Evolutionary conservation across 1,140 invertebrate genomes (phyloP), one percentile per base, ranked within the genome.

Genomic region (Polypedilum vanderplanki): DNA sequence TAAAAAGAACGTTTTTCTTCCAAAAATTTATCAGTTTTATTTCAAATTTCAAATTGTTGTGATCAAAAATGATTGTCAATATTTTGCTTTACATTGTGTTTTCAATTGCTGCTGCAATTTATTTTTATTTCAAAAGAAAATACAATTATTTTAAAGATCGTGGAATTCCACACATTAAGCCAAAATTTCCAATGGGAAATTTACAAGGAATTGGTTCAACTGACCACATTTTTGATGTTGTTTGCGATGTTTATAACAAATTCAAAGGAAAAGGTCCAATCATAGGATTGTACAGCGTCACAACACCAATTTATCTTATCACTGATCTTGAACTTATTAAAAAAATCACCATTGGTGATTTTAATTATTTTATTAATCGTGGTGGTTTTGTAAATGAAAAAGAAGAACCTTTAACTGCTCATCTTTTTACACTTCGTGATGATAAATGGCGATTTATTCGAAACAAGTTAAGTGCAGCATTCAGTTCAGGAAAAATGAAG

Each of bases 401-500:
- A 74, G 77, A 75, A 0, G 81, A 85, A 75, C 81, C 80, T 7
- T 18, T 83, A 5, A 76, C 78, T 40, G 75, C 40, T 1, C 78
- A 80, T 76, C 77, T 88, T 9, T 83, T 88, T 41, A 83, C 83
- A 41, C 78, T 85, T 74, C 82, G 83, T 74, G 87, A 85, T 10
- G 81, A 84, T 8, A 80, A 83, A 20, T 91, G 89, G 89, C 85
- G 85, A 74, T 79, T 84, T 46, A 81, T 90, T 41, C 81, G 89
- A 73, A 82, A 84, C 8, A 86, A 89, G 75, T 81, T 90, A 33
- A 87, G 87, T 41, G 87, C 88, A 4, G 86, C 86, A 0, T 91
- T 91, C 77, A 89, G 86, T 0, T 86, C 86, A 0, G 85, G 86
- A 3, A 90, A 89, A 79, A 83, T 90, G 77, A 88, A 86, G 77